Conservation (phyloP, 2,888 invertebrate genomes). For the Leucophenga montana region DNA sequence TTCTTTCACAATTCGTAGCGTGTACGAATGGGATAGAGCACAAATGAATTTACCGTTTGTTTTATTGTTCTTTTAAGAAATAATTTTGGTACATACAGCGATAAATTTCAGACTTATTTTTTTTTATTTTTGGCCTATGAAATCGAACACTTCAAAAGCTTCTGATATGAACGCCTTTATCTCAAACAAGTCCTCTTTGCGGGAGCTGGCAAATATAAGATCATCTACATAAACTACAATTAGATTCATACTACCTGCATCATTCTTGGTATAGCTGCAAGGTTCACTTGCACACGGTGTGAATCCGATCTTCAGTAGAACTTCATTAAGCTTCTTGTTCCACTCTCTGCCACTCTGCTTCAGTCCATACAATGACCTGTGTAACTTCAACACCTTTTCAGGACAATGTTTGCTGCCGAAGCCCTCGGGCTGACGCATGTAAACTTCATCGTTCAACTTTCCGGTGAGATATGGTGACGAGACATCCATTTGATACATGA, state of each 20-base stretch:
- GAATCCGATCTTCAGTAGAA: conserved; percentile 40
- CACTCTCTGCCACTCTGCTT: conserved; percentile 50
- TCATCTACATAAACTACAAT: conserved; percentile 47
- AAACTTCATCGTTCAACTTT: conserved; percentile 21
- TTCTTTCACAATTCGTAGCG: no score
- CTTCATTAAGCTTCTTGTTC: conserved; percentile 42
- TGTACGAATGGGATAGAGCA: no score
- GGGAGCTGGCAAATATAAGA: conserved; percentile 39
- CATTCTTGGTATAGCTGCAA: conserved; percentile 36
- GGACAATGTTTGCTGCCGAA: background rate
- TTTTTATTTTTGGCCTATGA: no score
- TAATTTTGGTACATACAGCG: no score
- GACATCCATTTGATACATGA: conserved; percentile 33
- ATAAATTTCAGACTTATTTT: no score
- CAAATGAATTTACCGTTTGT: no score
- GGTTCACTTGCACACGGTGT: conserved; percentile 38
- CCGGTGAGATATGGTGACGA: conserved; percentile 29
- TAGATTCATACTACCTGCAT: conserved; percentile 34
- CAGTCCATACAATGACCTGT: conserved; percentile 49
- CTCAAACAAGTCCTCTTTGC: conserved; percentile 34
- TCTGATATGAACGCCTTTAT: no score
- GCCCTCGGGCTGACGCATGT: conserved; percentile 26
- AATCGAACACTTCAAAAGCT: no score
- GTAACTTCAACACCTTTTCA: conserved; percentile 33
- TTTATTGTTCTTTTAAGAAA: no score